These are phyloP conservation scores for Emydoidea blandingii DNA, from an alignment of 2,797 vertebrate genomes.

Conservation along the genomic window DNA sequence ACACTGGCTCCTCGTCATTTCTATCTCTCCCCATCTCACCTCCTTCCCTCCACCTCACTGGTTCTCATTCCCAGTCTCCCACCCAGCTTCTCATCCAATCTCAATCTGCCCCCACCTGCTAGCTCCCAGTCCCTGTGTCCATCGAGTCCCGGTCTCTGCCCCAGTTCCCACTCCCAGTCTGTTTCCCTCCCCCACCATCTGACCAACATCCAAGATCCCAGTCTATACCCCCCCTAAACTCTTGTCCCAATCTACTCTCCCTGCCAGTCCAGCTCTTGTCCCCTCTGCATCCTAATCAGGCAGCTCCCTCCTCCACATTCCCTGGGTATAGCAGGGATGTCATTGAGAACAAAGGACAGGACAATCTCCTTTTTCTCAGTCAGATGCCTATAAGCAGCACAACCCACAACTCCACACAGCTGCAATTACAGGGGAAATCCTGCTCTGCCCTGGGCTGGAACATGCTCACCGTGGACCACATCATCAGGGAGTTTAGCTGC, in stretches of 20 bases:
- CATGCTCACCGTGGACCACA: not conserved
- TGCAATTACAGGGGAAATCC: not conserved
- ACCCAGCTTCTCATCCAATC: not conserved
- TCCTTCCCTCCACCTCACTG: not conserved
- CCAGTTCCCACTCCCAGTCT: no score
- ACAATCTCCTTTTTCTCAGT: not conserved
- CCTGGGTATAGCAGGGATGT: not conserved
- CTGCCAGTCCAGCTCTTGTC: not conserved
- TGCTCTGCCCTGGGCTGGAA: not conserved
- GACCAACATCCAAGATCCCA: not conserved
- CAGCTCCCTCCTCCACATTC: not conserved
- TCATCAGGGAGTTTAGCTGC: not conserved
- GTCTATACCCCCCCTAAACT: not conserved
- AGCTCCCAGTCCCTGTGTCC: not conserved
- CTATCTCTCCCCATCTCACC: not conserved
- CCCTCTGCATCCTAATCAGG: not conserved
- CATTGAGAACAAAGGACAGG: not conserved
- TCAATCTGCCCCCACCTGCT: not conserved
- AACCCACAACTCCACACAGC: not conserved
- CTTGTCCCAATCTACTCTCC: not conserved
- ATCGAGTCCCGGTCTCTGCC: not conserved
- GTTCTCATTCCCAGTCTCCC: not conserved
- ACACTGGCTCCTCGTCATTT: not conserved
- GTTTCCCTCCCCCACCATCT: no score
- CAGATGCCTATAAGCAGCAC: not conserved